Base-by-base conservation (phyloP, 2,113 vertebrate species). In the Zosterops borbonicus region DNA sequence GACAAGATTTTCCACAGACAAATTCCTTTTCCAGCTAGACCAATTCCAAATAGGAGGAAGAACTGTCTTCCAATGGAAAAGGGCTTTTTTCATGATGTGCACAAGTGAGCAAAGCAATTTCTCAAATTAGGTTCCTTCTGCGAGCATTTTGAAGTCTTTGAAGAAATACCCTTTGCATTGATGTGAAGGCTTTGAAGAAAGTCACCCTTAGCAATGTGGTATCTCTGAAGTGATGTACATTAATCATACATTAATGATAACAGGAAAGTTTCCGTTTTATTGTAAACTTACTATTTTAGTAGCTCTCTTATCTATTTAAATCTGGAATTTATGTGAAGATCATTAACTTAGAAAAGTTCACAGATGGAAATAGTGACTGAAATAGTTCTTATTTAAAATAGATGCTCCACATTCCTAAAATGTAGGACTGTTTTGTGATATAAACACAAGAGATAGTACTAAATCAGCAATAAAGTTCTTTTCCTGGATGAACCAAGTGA, bases 121-220 rank as follows among this genome's bases (percentile, higher is more conserved):
- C 49, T 78, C 52, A 91, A 92, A 93, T 84, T 42, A 82, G 33
- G 83, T 78, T 85, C 64, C 62, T 95, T 29, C 63, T 94, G 92
- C 60, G 53, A 95, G 80, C 60, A 78, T 94, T 95, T 58, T 67
- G 58, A 95, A 78, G 62, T 37, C 74, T 94, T 92, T 96, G 83
- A 94, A 90, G 60, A 77, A 94, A 80, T 87, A 89, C 25, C 63
- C 35, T 86, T 89, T 92, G 22, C 39, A 69, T 22, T 96, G 68
- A 90, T 86, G 68, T 90, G 81, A 89, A 94, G 58, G 11, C 92
- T 97, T 95, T 95, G 82, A 91, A 89, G 80, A 96, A 92, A 89
- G 18, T 70, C 67, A 87, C 68, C 60, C 88, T 23, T 92, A 90
- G 76, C 76, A 65, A 70, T 93, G 67, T 82, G 46, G 41, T 95